phyloP scores from a whole-genome alignment of 2,113 vertebrate genomes.

The Sapajus apella region DNA sequence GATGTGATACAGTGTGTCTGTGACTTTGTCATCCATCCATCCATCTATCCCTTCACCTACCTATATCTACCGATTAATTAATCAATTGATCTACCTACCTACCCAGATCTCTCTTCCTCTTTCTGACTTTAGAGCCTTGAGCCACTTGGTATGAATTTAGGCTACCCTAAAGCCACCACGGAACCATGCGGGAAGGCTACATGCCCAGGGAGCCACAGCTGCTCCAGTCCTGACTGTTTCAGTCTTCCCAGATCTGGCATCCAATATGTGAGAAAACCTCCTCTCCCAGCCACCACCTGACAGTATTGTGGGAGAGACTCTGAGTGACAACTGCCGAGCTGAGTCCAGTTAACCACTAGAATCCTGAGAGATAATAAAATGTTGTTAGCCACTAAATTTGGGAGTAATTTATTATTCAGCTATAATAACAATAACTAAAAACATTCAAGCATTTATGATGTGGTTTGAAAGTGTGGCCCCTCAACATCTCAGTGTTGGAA shows the following conservation, averaged over 20 bases:
- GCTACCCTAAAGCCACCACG: background rate
- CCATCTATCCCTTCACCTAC: background rate
- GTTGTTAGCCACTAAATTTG: constrained; percentile 17
- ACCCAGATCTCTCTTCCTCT: background rate
- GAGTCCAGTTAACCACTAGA: background rate
- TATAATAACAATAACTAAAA: background rate
- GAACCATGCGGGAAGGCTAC: background rate
- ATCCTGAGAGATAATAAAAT: background rate
- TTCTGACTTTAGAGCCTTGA: background rate
- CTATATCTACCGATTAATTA: background rate
- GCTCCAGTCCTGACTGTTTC: background rate
- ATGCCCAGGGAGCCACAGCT: background rate
- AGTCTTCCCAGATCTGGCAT: background rate
- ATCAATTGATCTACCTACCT: background rate
- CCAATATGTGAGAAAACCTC: background rate
- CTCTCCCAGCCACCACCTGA: background rate
- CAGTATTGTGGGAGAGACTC: background rate
- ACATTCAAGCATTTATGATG: background rate
- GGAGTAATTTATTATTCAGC: background rate
- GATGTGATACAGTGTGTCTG: background rate
- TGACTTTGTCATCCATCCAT: background rate
- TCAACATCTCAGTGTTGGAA: no score
- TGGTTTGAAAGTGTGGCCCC: no score
- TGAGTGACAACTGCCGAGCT: background rate
- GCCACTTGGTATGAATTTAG: background rate